Base-by-base conservation (phyloP, 2,113 vertebrate species). In the Gavialis gangeticus region DNA sequence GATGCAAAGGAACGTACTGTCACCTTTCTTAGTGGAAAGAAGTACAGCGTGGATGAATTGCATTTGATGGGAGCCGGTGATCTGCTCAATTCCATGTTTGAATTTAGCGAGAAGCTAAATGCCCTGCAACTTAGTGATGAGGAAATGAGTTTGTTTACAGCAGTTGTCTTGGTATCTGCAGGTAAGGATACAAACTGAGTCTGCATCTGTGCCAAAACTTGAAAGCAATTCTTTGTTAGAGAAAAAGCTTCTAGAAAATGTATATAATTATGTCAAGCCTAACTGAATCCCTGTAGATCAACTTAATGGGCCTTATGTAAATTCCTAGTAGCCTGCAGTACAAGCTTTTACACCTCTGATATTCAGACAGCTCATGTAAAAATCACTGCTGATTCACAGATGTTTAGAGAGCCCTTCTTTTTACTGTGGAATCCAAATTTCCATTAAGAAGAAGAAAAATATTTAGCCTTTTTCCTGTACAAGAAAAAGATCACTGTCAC, bases 121-220 rank as follows among this genome's bases (percentile, higher is more conserved):
- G 98, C 98, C 56, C 98, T 99, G 94, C 98, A 98, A 37, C 99
- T 99, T 58, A 98, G 98, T 69, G 97, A 98, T 5, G 99, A 99
- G 59, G 99, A 99, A 86, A 99, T 99, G 98, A 99, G 99, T 96
- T 98, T 99, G 90, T 99, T 99, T 97, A 99, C 99, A 21, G 99
- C 99, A 0, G 99, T 99, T 93, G 99, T 99, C 93, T 98, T 99
- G 18, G 99, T 99, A 46, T 99, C 99, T 92, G 99, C 99, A 95
- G 99, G 99, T 99, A 98, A 98, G 98, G 89, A 96, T 55, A 87
- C 87, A 91, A 93, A 86, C 56, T 91, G 95, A 79, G 62, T 79
- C 80, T 79, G 54, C 1, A 34, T 13, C 57, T 92, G 78, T 78
- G 75, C 17, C 54, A 67, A 58, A 46, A 30, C 15, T 63, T 60